These are phyloP conservation scores for Panagrolaimus sp. DNA, from an alignment of 1,140 invertebrate species.

Conservation along the genomic window DNA sequence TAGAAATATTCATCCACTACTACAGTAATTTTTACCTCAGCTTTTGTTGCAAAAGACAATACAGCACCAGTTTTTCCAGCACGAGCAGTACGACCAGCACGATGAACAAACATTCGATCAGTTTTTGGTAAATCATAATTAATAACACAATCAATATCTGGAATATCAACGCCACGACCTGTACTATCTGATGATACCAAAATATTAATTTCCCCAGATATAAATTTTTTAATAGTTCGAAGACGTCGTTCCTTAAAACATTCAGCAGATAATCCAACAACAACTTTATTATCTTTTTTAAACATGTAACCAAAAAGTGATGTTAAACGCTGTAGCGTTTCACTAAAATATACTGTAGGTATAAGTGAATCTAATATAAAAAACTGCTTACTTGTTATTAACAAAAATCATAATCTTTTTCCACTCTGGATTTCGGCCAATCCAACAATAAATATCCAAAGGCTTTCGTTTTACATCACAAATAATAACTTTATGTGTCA, in stretches of 20 bases:
- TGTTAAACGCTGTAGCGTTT: constrained; percentile 22
- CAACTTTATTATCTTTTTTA: constrained; percentile 30
- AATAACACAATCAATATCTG: constrained; percentile 77
- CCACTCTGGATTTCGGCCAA: constrained; percentile 64
- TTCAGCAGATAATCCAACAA: constrained; percentile 58
- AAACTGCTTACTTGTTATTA: constrained; percentile 68
- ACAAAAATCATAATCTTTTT: constrained; percentile 79
- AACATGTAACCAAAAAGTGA: constrained; percentile 20
- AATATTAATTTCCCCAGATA: constrained; percentile 62
- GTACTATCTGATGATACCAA: constrained; percentile 84
- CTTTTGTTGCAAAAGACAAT: constrained; percentile 39
- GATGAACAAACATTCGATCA: constrained; percentile 33
- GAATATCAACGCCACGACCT: constrained; percentile 86
- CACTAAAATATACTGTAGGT: constrained; percentile 29
- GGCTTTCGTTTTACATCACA: constrained; percentile 34
- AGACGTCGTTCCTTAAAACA: constrained; percentile 35
- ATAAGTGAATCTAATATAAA: constrained; percentile 63
- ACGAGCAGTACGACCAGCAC: constrained; percentile 42
- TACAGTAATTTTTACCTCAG: constrained; percentile 30
- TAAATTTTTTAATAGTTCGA: constrained; percentile 69
- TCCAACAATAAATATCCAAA: constrained; percentile 27
- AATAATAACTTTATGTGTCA: constrained; percentile 42
- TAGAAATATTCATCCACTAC: neutral
- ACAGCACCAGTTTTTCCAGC: constrained; percentile 30
- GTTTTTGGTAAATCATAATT: constrained; percentile 75